Conservation (phyloP, 1,140 invertebrate genomes). For the Adoxophyes honmai region DNA sequence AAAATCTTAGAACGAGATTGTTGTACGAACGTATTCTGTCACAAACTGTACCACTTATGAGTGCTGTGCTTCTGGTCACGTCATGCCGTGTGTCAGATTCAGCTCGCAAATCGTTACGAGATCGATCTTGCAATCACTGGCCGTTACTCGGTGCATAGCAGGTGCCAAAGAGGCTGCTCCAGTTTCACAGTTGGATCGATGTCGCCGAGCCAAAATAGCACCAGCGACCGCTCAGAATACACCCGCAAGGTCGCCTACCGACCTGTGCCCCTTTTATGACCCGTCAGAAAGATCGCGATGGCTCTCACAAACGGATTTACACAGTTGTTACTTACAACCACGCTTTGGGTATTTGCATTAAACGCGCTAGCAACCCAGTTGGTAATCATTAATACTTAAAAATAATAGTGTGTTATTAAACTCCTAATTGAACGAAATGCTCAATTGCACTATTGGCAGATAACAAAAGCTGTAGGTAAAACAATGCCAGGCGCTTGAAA, state of each 20-base stretch:
- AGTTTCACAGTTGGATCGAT: constrained; percentile 51
- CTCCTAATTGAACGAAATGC: background rate
- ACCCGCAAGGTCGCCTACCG: constrained; percentile 37
- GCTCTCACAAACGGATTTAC: constrained; percentile 18
- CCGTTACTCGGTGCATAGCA: constrained; percentile 35
- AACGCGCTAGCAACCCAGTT: too few relatives aligned
- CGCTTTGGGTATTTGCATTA: too few relatives aligned
- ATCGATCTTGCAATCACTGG: constrained; percentile 46
- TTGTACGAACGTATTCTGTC: too few relatives aligned
- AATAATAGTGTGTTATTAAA: background rate
- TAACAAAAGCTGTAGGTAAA: background rate
- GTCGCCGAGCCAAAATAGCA: constrained; percentile 53
- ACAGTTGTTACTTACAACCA: background rate
- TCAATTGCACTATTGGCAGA: background rate
- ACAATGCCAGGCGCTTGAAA: constrained; percentile 4
- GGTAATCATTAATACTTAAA: too few relatives aligned
- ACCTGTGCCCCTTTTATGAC: constrained; percentile 44
- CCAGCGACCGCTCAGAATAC: constrained; percentile 37
- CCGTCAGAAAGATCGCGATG: constrained; percentile 24
- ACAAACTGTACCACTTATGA: too few relatives aligned
- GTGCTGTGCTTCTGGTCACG: background rate
- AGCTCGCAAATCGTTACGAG: background rate
- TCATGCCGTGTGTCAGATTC: constrained; percentile 1
- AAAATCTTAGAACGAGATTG: too few relatives aligned
- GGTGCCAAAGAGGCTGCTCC: constrained; percentile 58